A percentile compares a stretch with the other conserved stretches of the same genome.
phyloP scores from a whole-genome alignment of 2,888 invertebrate genomes.

The Chrysolina oricalcia region DNA sequence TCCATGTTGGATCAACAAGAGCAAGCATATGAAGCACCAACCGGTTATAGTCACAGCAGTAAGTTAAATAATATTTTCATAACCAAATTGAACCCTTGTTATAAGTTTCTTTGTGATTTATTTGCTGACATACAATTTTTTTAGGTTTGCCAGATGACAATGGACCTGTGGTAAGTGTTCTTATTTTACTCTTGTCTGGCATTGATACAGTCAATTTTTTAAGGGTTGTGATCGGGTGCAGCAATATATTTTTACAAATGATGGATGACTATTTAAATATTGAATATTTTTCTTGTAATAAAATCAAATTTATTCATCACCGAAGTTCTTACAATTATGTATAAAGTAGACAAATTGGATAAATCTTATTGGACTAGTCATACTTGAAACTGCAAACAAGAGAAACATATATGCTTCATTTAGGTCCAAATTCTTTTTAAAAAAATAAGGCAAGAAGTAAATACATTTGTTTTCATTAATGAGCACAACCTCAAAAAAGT shows the following conservation, averaged over 20 bases:
- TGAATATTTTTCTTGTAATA: no score
- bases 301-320: no score
- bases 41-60: constrained; percentile 35
- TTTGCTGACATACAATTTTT: not conserved
- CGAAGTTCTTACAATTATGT: no score
- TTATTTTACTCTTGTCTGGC: not conserved
- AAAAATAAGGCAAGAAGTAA: no score
- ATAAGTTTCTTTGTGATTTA: not conserved
- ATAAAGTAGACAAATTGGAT: no score
- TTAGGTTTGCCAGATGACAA: constrained; percentile 6
- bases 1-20: constrained; percentile 82
- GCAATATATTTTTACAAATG: not conserved
- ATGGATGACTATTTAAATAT: no score
- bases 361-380: no score
- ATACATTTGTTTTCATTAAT: no score
- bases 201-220: not conserved
- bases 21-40: constrained; percentile 69
- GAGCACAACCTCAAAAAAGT: no score
- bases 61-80: not conserved
- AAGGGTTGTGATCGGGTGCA: not conserved
- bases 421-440: no score
- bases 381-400: no score
- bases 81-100: not conserved
- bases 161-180: constrained; percentile 13
- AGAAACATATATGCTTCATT: no score